Evolutionary conservation across 1,140 invertebrate genomes (phyloP).

Genomic region (Psix sp.): DNA sequence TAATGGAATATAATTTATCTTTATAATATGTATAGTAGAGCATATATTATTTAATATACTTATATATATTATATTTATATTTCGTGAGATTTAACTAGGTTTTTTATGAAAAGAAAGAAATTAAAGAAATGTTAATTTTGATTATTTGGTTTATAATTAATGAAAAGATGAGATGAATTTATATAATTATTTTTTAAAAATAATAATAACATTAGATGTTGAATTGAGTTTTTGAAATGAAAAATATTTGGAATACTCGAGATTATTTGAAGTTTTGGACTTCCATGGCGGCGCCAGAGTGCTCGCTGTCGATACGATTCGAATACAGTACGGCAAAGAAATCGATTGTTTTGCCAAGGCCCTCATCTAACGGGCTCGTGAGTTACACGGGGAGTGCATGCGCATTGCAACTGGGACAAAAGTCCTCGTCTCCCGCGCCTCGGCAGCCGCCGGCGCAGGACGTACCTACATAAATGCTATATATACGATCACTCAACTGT

Average conservation of each 20-base stretch:
- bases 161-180: too few relatives aligned
- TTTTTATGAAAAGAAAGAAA: too few relatives aligned
- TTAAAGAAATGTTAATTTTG: too few relatives aligned
- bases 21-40: too few relatives aligned
- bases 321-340: conserved; percentile 49
- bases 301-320: conserved; percentile 37
- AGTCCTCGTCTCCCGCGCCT: conserved; percentile 32
- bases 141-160: too few relatives aligned
- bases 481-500: conserved; percentile 44
- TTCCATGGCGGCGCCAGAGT: conserved; percentile 54
- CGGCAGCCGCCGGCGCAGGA: conserved; percentile 20
- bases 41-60: too few relatives aligned
- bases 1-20: too few relatives aligned
- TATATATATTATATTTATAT: too few relatives aligned
- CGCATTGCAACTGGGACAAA: conserved; percentile 71
- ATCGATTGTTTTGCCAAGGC: conserved; percentile 61
- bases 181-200: too few relatives aligned
- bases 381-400: conserved; percentile 65
- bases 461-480: conserved; percentile 24
- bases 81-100: too few relatives aligned
- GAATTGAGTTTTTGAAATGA: not conserved
- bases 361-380: conserved; percentile 45
- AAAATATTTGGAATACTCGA: not conserved
- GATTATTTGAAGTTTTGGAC: conserved; percentile 51
- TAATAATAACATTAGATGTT: too few relatives aligned